These are phyloP conservation scores for Rhinichthys osculus DNA, from an alignment of 2,797 vertebrate genomes.

Conservation along the genomic window DNA sequence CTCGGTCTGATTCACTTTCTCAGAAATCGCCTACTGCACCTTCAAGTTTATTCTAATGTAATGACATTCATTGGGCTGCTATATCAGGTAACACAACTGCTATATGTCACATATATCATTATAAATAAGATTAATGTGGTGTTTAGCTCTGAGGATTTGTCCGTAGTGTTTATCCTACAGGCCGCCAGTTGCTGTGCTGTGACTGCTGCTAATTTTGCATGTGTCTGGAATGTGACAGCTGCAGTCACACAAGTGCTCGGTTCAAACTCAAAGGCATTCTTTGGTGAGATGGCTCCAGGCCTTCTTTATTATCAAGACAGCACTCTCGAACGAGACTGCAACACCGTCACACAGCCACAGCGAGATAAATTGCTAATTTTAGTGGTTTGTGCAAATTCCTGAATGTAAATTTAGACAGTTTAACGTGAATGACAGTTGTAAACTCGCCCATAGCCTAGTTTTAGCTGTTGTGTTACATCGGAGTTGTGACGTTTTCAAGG, in stretches of 20 bases:
- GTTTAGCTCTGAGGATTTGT: slow-evolving; percentile 22
- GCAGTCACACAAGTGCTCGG: slow-evolving; percentile 30
- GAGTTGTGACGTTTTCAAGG: background rate
- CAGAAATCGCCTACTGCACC: background rate
- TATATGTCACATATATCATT: slow-evolving; percentile 9
- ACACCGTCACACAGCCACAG: background rate
- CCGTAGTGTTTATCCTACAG: background rate
- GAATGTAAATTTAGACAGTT: background rate
- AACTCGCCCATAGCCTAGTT: background rate
- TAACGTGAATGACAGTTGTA: background rate
- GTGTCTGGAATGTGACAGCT: slow-evolving; percentile 54
- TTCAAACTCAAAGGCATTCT: slow-evolving; percentile 41
- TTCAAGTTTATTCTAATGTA: background rate
- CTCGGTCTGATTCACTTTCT: background rate
- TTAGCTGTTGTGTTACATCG: background rate
- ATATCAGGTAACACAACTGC: background rate
- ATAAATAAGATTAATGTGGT: slow-evolving; percentile 2
- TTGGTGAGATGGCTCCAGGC: slow-evolving; percentile 31
- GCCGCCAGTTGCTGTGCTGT: slow-evolving; percentile 9
- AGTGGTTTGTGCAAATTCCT: background rate
- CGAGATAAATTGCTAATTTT: background rate
- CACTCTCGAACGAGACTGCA: background rate
- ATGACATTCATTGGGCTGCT: background rate
- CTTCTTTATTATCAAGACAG: slow-evolving; percentile 11
- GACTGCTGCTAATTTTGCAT: slow-evolving; percentile 43